phyloP scores from a whole-genome alignment of 2,888 invertebrate species.

The Antheraea assamensis region DNA sequence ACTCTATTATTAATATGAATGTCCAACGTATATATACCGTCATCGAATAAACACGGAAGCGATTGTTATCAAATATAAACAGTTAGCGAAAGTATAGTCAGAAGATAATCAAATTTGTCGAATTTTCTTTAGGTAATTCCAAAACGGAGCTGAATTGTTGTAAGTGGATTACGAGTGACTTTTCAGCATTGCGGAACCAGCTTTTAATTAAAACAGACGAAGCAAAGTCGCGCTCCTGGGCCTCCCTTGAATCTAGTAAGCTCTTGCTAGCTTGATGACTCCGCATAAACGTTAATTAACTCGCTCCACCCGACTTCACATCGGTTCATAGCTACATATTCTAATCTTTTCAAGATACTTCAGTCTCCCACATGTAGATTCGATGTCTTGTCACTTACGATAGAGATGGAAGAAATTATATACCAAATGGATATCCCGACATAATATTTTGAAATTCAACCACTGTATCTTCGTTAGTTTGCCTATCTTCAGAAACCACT shows the following conservation, averaged over 20 bases:
- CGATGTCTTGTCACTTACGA: not conserved
- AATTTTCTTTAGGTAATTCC: conserved; percentile 27
- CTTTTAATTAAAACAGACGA: conserved; percentile 60
- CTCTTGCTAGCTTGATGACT: conserved; percentile 61
- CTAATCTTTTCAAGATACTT: conserved; percentile 17
- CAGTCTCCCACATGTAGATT: not conserved
- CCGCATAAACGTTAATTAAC: conserved; percentile 68
- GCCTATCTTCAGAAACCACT: not conserved
- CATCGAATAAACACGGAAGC: not conserved
- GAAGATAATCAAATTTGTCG: not conserved
- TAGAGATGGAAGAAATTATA: not conserved
- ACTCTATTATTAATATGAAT: too few species aligned
- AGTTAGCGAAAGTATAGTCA: not conserved
- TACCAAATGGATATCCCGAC: not conserved
- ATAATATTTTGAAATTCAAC: conserved; percentile 16
- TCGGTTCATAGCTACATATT: conserved; percentile 26
- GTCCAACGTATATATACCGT: too few species aligned
- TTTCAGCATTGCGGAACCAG: conserved; percentile 44
- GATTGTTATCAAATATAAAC: not conserved
- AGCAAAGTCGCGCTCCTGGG: conserved; percentile 48
- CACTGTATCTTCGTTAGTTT: conserved; percentile 24
- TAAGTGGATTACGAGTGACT: conserved; percentile 44
- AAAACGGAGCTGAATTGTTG: conserved; percentile 30
- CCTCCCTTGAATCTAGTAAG: conserved; percentile 42
- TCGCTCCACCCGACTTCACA: conserved; percentile 54